Conservation (phyloP, 2,888 invertebrate genomes). For the Mesorhabditis belari region DNA sequence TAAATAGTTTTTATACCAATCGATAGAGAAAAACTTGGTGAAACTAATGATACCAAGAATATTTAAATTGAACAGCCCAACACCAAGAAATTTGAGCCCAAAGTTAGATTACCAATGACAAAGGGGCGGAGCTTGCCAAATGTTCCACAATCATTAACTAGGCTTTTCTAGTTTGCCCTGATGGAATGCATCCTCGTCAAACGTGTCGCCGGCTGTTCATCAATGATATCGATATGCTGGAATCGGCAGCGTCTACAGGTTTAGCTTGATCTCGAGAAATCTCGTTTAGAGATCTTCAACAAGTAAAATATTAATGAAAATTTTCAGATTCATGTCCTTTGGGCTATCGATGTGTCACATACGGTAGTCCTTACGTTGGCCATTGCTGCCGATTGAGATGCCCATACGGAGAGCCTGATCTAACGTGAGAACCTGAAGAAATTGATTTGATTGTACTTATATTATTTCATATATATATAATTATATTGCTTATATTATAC, state of each 20-base stretch:
- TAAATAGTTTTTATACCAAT: too few relatives aligned
- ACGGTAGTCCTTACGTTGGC: conserved; percentile 52
- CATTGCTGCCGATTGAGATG: conserved; percentile 52
- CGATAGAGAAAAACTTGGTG: too few relatives aligned
- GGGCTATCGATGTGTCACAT: conserved; percentile 48
- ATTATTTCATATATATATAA: too few relatives aligned
- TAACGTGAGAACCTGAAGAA: conserved; percentile 37
- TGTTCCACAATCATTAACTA: background rate
- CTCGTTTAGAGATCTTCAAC: too few relatives aligned
- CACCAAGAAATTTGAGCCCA: too few relatives aligned
- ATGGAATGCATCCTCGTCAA: conserved; percentile 49
- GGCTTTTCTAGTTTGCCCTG: conserved; percentile 46
- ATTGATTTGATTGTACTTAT: too few relatives aligned
- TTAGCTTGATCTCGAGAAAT: background rate
- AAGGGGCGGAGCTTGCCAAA: background rate
- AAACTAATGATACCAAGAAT: too few relatives aligned
- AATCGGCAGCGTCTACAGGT: conserved; percentile 48
- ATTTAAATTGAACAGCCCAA: too few relatives aligned
- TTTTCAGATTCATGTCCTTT: conserved; percentile 24
- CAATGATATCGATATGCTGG: conserved; percentile 52
- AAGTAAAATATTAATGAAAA: too few relatives aligned
- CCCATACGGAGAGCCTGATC: conserved; percentile 52
- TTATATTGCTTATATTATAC: too few relatives aligned
- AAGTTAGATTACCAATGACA: background rate
- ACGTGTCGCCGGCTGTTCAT: conserved; percentile 51